phyloP scores from a whole-genome alignment of 1,140 invertebrate species.

The Homalodisca vitripennis region DNA sequence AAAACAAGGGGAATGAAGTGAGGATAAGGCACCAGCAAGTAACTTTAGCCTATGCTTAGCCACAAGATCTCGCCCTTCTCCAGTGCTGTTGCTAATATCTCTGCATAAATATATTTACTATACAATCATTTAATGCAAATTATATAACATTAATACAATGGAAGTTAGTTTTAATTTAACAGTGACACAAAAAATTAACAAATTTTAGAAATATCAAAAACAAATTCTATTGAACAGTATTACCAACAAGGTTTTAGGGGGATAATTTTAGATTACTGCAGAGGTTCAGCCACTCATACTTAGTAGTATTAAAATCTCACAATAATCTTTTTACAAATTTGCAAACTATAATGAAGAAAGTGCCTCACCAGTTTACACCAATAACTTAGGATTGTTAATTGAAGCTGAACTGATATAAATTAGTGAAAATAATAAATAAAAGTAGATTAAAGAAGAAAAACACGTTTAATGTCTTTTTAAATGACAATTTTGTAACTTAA shows the following conservation, averaged over 20 bases:
- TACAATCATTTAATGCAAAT: background rate
- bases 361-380: slow-evolving; percentile 11
- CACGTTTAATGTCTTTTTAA: slow-evolving; percentile 29
- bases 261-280: background rate
- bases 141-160: background rate
- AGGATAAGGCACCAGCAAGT: slow-evolving; percentile 23
- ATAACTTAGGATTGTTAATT: background rate
- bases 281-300: background rate
- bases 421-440: slow-evolving; percentile 28
- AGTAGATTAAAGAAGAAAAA: slow-evolving; percentile 12
- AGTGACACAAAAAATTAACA: background rate
- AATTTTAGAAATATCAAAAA: background rate
- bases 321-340: background rate
- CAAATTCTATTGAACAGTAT: background rate
- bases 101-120: background rate
- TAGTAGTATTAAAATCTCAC: background rate
- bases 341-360: background rate
- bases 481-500: slow-evolving; percentile 21
- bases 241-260: background rate
- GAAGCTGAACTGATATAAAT: slow-evolving; percentile 6
- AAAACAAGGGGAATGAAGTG: slow-evolving; percentile 16
- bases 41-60: slow-evolving; percentile 14
- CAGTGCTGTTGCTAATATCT: background rate
- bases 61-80: background rate
- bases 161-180: background rate